A percentile compares a stretch with the other conserved stretches of the same genome.
Evolutionary conservation across 2,797 vertebrate species (phyloP).

Genomic region (Phrynocephalus guinanensis): DNA sequence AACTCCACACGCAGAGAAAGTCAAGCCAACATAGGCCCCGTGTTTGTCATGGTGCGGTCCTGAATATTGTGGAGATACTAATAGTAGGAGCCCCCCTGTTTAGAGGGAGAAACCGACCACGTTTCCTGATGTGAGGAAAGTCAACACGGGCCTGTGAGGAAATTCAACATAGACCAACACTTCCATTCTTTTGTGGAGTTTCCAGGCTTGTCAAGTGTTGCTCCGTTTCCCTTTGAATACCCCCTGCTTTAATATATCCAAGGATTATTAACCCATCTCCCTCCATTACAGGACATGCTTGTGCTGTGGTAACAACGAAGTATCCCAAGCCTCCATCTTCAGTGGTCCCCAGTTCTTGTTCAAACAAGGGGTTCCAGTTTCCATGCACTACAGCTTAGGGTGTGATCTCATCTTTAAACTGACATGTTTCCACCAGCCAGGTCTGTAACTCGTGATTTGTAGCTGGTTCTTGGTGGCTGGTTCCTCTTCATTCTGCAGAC

Average conservation of each 20-base stretch:
- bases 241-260: neutral
- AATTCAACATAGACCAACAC: neutral
- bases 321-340: neutral
- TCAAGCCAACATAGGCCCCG: neutral
- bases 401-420: neutral
- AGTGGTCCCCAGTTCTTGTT: neutral
- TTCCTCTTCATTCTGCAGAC: too few species aligned
- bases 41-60: neutral
- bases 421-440: neutral
- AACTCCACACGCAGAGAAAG: neutral
- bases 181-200: too few species aligned
- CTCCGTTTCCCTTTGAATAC: neutral
- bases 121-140: neutral
- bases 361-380: neutral
- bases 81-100: neutral
- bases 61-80: neutral
- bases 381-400: neutral
- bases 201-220: neutral
- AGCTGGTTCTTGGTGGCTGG: neutral
- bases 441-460: neutral
- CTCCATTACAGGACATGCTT: too few species aligned
- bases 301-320: neutral
- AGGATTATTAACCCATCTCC: too few species aligned
- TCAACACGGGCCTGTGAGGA: neutral
- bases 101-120: neutral